Conservation (phyloP, 2,888 invertebrate genomes). For the Apamea crenata region DNA sequence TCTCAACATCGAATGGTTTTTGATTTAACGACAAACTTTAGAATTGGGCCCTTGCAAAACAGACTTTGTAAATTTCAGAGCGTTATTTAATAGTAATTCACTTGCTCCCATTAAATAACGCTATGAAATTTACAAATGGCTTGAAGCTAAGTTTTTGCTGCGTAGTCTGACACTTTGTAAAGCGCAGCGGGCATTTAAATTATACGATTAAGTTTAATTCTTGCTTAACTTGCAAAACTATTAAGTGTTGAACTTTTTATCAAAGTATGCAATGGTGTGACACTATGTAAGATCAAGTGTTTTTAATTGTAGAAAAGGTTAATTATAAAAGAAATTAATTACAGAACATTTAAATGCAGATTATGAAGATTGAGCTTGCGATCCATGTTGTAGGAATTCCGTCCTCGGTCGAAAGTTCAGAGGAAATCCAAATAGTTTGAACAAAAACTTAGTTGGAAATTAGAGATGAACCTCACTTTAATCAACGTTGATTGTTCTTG, state of each 20-base stretch:
- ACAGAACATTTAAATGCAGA: neutral
- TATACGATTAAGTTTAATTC: conserved; percentile 35
- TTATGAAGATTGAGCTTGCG: neutral
- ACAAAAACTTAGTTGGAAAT: conserved; percentile 25
- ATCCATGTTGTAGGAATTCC: neutral
- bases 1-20: neutral
- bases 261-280: neutral
- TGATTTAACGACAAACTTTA: neutral
- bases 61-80: conserved; percentile 31
- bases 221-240: conserved; percentile 28
- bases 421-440: conserved; percentile 28
- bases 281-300: neutral
- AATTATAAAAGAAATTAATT: neutral
- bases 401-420: neutral
- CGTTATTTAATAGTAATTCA: conserved; percentile 12
- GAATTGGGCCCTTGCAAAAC: conserved; percentile 7
- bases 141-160: conserved; percentile 10
- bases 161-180: conserved; percentile 4
- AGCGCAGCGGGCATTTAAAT: conserved; percentile 32
- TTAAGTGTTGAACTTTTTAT: conserved; percentile 14
- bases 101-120: conserved; percentile 1
- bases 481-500: conserved; percentile 15
- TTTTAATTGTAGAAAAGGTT: neutral
- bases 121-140: neutral
- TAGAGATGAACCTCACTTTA: conserved; percentile 9